Conservation (phyloP, 2,888 invertebrate species). For the Xestia ashworthii region DNA sequence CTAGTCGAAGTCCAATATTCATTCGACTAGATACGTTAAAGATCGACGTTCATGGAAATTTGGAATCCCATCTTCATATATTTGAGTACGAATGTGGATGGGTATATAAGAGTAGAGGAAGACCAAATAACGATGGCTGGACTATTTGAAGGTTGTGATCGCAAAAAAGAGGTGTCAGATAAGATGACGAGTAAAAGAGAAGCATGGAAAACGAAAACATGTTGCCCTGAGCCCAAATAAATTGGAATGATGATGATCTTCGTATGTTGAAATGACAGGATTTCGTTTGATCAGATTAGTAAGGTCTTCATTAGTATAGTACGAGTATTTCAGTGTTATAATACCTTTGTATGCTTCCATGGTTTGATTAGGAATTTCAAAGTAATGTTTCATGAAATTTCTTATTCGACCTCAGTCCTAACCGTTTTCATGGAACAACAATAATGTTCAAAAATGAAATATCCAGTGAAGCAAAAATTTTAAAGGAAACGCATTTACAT, state of each 20-base stretch:
- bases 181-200: too few species aligned
- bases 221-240: too few species aligned
- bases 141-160: too few species aligned
- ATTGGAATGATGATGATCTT: neutral
- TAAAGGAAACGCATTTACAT: neutral
- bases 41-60: constrained; percentile 11
- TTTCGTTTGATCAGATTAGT: neutral
- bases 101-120: neutral
- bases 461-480: too few species aligned
- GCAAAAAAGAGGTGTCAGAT: too few species aligned
- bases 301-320: constrained; percentile 7
- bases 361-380: neutral
- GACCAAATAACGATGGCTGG: too few species aligned
- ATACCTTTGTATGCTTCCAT: neutral
- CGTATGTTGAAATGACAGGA: neutral
- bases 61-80: constrained; percentile 5
- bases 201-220: too few species aligned
- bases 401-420: neutral
- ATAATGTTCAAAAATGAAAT: neutral
- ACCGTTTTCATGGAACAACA: neutral
- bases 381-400: neutral
- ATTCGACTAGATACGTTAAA: constrained; percentile 18
- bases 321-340: constrained; percentile 33
- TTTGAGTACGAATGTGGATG: neutral
- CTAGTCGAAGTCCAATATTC: constrained; percentile 29